Evolutionary conservation across 2,113 vertebrate genomes (phyloP).

Genomic region (Amazona guildingii): DNA sequence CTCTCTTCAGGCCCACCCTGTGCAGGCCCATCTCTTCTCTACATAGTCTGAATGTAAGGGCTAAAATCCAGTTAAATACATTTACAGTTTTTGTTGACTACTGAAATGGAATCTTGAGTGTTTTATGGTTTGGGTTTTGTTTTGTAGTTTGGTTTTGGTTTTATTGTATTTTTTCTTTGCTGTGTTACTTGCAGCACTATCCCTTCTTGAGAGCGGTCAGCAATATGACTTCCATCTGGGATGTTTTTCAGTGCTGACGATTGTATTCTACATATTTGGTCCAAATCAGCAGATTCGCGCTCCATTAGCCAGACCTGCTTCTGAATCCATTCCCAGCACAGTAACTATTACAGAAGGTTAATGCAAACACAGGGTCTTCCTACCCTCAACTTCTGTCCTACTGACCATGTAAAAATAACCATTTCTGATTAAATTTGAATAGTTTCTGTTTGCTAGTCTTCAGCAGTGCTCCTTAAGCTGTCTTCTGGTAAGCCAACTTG

Average conservation of each 20-base stretch:
- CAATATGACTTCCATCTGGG: not conserved
- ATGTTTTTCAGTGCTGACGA: not conserved
- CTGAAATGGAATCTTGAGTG: not conserved
- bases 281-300: not conserved
- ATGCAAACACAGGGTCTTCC: not conserved
- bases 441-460: not conserved
- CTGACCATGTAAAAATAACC: not conserved
- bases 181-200: not conserved
- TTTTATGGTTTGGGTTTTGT: not conserved
- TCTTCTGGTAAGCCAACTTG: not conserved
- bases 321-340: fast-evolving
- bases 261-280: not conserved
- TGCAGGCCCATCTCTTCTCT: not conserved
- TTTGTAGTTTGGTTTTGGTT: not conserved
- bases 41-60: not conserved
- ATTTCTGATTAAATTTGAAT: not conserved
- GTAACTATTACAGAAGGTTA: not conserved
- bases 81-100: not conserved
- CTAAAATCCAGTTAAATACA: not conserved
- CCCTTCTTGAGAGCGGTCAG: not conserved
- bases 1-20: not conserved
- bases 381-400: not conserved
- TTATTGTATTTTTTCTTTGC: not conserved
- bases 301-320: not conserved
- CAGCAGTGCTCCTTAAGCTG: not conserved